phyloP scores from a whole-genome alignment of 2,113 vertebrate genomes.

The Noturus placidus region DNA sequence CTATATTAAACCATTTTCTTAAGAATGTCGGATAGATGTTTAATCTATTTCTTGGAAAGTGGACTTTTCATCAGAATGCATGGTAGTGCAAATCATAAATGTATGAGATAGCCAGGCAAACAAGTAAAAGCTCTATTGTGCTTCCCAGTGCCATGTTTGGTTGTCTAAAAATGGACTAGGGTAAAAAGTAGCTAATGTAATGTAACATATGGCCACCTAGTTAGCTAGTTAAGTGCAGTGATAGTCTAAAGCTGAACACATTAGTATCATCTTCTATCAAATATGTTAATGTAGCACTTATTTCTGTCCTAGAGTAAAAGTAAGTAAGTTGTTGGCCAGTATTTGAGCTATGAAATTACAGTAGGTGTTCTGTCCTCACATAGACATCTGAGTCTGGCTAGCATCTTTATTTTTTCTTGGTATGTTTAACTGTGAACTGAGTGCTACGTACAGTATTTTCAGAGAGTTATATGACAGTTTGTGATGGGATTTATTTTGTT shows the following conservation, averaged over 20 bases:
- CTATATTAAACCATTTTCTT: background rate
- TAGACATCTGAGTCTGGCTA: background rate
- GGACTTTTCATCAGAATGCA: background rate
- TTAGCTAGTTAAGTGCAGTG: background rate
- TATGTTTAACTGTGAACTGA: background rate
- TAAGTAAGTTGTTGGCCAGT: background rate
- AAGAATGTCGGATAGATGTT: background rate
- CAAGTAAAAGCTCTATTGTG: background rate
- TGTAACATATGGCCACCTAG: background rate
- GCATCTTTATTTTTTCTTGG: background rate
- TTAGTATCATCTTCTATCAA: background rate
- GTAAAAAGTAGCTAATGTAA: background rate
- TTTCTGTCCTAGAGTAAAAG: background rate
- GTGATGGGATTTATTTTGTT: background rate
- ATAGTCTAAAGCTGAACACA: background rate
- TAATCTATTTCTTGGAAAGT: background rate
- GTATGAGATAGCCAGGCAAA: background rate
- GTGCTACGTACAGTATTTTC: background rate
- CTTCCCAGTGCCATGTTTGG: background rate
- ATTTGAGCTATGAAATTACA: background rate
- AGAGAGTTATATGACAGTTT: background rate
- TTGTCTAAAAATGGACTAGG: background rate
- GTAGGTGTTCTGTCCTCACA: no score
- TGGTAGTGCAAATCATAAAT: background rate
- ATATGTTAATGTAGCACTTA: background rate